Conservation (phyloP, 1,140 invertebrate genomes). For the Pseudomyrmex pallidus region DNA sequence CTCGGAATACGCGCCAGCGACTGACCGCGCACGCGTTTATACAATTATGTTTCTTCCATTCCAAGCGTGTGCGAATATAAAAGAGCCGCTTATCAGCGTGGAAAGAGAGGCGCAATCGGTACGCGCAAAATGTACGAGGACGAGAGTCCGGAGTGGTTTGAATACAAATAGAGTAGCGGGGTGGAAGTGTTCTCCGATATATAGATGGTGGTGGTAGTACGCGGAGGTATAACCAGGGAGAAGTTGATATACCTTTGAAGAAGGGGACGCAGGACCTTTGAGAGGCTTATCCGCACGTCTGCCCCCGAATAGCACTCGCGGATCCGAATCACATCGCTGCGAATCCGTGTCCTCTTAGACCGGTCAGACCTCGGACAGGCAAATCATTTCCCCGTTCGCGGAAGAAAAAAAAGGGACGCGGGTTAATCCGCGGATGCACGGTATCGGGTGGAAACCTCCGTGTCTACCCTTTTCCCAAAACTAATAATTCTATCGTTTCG, state of each 20-base stretch:
- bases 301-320: slow-evolving; percentile 62
- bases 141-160: slow-evolving; percentile 49
- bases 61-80: slow-evolving; percentile 19
- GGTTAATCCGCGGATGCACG: slow-evolving; percentile 37
- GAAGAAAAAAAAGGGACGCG: slow-evolving; percentile 41
- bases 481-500: slow-evolving; percentile 48
- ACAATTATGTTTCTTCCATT: slow-evolving; percentile 50
- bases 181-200: slow-evolving; percentile 54
- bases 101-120: slow-evolving; percentile 21
- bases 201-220: slow-evolving; percentile 16
- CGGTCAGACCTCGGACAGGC: slow-evolving; percentile 8
- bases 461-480: slow-evolving; percentile 27
- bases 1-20: slow-evolving; percentile 17
- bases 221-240: slow-evolving; percentile 56
- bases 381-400: slow-evolving; percentile 40
- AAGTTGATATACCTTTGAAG: slow-evolving; percentile 64
- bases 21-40: slow-evolving; percentile 30
- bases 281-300: slow-evolving; percentile 69
- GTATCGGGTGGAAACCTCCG: neutral
- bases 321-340: slow-evolving; percentile 56
- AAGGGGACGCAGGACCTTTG: slow-evolving; percentile 62
- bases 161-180: slow-evolving; percentile 64
- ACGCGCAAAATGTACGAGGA: slow-evolving; percentile 43
- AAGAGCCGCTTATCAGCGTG: slow-evolving; percentile 48
- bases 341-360: slow-evolving; percentile 57